phyloP scores from a whole-genome alignment of 2,888 invertebrate genomes.

The Spisula solida region DNA sequence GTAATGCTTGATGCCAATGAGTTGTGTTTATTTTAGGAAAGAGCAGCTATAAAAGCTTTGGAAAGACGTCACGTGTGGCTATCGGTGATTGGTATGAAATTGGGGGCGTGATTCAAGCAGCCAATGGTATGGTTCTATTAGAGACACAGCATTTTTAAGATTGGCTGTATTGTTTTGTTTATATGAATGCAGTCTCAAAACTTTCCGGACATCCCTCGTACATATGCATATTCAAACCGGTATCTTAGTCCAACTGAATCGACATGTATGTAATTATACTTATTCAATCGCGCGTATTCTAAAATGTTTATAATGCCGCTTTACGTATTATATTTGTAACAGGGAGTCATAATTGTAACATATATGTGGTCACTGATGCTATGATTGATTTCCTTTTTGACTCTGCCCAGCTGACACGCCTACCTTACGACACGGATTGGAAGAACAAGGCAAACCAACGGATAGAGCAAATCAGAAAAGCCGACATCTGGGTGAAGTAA shows the following conservation, averaged over 20 bases:
- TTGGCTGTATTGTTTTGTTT: no score
- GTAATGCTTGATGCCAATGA: no score
- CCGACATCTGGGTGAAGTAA: slow-evolving; percentile 47
- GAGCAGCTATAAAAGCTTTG: slow-evolving; percentile 16
- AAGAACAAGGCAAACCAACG: slow-evolving; percentile 38
- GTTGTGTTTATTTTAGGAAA: background rate
- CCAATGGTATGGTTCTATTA: background rate
- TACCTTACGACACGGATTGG: slow-evolving; percentile 33
- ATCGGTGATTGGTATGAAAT: slow-evolving; percentile 21
- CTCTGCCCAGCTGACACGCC: slow-evolving; percentile 35
- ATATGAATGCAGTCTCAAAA: no score
- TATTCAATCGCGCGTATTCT: no score
- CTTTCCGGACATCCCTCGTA: no score
- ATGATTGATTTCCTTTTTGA: slow-evolving; percentile 49
- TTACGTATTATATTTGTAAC: background rate
- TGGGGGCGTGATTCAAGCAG: background rate
- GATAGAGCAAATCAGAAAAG: slow-evolving; percentile 48
- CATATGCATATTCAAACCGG: no score
- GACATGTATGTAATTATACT: no score
- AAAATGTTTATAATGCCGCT: no score
- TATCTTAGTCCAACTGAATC: no score
- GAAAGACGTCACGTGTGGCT: background rate
- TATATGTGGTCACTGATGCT: slow-evolving; percentile 37
- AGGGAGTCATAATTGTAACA: slow-evolving; percentile 41
- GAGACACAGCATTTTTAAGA: background rate